Base-by-base conservation (phyloP, 2,113 vertebrate genomes). In the Sula dactylatra region DNA sequence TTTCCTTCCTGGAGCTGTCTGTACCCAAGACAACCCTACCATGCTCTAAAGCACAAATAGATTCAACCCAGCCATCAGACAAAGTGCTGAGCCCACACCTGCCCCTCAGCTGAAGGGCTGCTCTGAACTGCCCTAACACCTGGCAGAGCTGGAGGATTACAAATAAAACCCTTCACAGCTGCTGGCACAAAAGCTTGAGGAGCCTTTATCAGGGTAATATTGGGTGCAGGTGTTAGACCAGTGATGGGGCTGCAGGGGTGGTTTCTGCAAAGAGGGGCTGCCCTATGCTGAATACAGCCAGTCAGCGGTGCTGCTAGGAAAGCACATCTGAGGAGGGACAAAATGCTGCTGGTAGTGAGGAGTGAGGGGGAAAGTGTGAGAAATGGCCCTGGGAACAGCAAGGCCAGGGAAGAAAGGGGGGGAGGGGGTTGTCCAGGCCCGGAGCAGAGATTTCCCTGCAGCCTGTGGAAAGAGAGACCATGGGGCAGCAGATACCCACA, bases 281-380 rank as follows among this genome's bases (percentile, higher is more conserved):
- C 45, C 29, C 16, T 1, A 1, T 14, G 5, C 15, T 1, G 2
- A 22, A 16, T 8, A 7, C 8, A 22, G 8, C 10, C 0, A 2
- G 8, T 17, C 12, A 11, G 21, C 3, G 26, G 22, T 18, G 21
- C 26, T 9, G 6, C 11, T 6, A 24, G 21, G 66, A 26, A 21
- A 27, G 45, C 15, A 0, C 2, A 6, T 10, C 36, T 36, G 42
- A 20, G 29, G 66, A 9, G 16, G 12, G 40, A 22, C 8, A 16
- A 26, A 34, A 27, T 1, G 15, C 21, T 25, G 49, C 20, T 31
- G 16, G 54, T 29, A 31, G 29, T 11, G 14, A 3, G 42, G 25
- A 13, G 55, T 1, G 14, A 64, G 25, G 20, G 32, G 19, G 27
- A 20, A 24, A 25, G 21, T 1, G 40, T 42, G 70, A 44, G 49